Evolutionary conservation across 1,140 invertebrate species (phyloP).

Genomic region (Chrysomallon squamiferum): DNA sequence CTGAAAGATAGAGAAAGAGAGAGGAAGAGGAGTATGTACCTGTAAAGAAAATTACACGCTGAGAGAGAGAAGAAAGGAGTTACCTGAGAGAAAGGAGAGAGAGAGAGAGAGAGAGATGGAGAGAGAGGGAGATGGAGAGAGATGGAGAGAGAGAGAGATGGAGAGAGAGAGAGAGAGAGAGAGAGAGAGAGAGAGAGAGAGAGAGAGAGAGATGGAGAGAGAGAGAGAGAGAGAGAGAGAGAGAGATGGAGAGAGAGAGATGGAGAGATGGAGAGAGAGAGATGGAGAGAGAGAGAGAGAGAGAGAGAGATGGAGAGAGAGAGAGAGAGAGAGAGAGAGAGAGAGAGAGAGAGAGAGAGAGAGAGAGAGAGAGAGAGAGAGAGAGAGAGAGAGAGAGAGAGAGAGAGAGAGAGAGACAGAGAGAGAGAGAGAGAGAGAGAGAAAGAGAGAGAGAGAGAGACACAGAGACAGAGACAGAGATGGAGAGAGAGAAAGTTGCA

Average conservation of each 20-base stretch:
- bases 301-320: no score
- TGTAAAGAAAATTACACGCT: background rate
- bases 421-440: conserved; percentile 9
- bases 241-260: conserved; percentile 8
- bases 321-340: background rate
- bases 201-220: conserved; percentile 8
- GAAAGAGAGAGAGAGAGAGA: conserved; percentile 10
- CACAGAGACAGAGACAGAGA: conserved; percentile 4
- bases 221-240: conserved; percentile 7
- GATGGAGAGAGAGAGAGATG: background rate
- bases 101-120: no score
- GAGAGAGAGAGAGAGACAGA: conserved; percentile 4
- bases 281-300: background rate
- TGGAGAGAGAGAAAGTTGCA: background rate
- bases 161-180: conserved; percentile 9
- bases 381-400: background rate
- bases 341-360: background rate
- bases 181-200: conserved; percentile 10
- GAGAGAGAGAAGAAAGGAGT: no score
- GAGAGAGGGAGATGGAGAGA: no score
- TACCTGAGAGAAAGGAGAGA: no score
- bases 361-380: conserved; percentile 7
- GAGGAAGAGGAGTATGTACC: background rate
- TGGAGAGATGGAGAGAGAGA: conserved; percentile 3
- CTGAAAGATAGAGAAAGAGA: no score